Conservation (phyloP, 2,888 invertebrate genomes). For the Tortrix viridana region DNA sequence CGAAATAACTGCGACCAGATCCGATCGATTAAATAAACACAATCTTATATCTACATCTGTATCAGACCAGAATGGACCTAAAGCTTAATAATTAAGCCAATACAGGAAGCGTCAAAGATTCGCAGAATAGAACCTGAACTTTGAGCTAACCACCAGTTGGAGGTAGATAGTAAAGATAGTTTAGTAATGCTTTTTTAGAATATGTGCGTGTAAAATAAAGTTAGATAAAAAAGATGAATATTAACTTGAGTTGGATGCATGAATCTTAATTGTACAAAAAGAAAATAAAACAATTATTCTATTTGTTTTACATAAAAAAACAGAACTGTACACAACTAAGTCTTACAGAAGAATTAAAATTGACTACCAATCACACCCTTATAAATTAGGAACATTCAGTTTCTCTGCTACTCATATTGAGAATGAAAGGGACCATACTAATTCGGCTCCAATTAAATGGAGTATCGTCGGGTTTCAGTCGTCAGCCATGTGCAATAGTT, state of each 20-base stretch:
- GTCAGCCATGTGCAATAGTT: slow-evolving; percentile 49
- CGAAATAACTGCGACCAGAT: slow-evolving; percentile 59
- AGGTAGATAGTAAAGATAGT: background rate
- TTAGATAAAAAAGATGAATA: slow-evolving; percentile 3
- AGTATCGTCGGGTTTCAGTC: background rate
- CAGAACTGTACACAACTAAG: background rate
- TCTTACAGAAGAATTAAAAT: too few species aligned
- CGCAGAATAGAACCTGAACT: slow-evolving; percentile 5
- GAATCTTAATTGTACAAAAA: background rate
- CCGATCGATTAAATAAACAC: slow-evolving; percentile 50
- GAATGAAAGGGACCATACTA: background rate
- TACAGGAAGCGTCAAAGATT: background rate
- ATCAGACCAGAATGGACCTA: slow-evolving; percentile 12
- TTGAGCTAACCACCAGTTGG: background rate
- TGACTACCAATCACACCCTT: too few species aligned
- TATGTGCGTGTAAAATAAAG: slow-evolving; percentile 2
- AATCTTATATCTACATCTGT: slow-evolving; percentile 5
- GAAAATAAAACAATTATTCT: too few species aligned
- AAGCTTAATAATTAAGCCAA: background rate
- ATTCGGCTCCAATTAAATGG: background rate
- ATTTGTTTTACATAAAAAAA: too few species aligned
- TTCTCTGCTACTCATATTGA: too few species aligned
- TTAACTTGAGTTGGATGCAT: too few species aligned
- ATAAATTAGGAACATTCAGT: too few species aligned
- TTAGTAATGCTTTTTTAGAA: background rate